A percentile compares a stretch with the other conserved stretches of the same genome.
These are phyloP conservation scores for Drosophila baimaii DNA, from an alignment of 1,140 invertebrate species.

Conservation along the genomic window DNA sequence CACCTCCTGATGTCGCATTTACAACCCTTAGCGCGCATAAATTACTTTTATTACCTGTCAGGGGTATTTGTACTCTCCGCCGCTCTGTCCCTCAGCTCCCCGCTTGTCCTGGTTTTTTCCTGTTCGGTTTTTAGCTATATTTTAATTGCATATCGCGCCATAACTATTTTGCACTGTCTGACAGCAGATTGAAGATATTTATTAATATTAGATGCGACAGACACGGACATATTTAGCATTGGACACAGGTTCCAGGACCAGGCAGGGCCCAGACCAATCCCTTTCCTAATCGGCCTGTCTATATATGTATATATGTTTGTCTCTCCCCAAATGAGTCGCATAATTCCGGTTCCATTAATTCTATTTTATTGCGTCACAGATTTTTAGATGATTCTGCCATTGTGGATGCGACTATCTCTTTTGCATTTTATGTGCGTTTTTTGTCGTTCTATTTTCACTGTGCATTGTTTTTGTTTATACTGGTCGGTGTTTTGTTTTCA, in stretches of 20 bases:
- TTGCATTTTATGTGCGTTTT: conserved; percentile 10
- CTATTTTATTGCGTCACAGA: conserved; percentile 79
- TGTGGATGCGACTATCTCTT: conserved; percentile 38
- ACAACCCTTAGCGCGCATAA: conserved; percentile 83
- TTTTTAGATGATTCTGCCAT: conserved; percentile 67
- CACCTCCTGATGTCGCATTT: conserved; percentile 65
- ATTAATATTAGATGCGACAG: conserved; percentile 81
- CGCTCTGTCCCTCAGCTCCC: conserved; percentile 5
- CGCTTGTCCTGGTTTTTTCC: conserved; percentile 43
- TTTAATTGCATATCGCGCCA: conserved; percentile 83
- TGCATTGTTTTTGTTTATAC: conserved; percentile 26
- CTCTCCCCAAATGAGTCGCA: conserved; percentile 55
- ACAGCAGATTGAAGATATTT: conserved; percentile 83
- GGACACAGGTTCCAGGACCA: conserved; percentile 23
- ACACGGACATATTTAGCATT: conserved; percentile 47
- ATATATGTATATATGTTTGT: conserved; percentile 1
- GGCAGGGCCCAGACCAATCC: conserved; percentile 3
- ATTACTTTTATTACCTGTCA: conserved; percentile 84
- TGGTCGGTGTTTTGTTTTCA: conserved; percentile 10
- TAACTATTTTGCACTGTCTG: conserved; percentile 78
- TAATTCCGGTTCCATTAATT: conserved; percentile 78
- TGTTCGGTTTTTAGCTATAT: conserved; percentile 76
- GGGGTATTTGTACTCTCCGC: conserved; percentile 70
- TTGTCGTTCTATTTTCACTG: conserved; percentile 14
- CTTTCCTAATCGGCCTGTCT: conserved; percentile 24